phyloP scores from a whole-genome alignment of 2,797 vertebrate genomes.

The Gymnoscopelus microlampas region DNA sequence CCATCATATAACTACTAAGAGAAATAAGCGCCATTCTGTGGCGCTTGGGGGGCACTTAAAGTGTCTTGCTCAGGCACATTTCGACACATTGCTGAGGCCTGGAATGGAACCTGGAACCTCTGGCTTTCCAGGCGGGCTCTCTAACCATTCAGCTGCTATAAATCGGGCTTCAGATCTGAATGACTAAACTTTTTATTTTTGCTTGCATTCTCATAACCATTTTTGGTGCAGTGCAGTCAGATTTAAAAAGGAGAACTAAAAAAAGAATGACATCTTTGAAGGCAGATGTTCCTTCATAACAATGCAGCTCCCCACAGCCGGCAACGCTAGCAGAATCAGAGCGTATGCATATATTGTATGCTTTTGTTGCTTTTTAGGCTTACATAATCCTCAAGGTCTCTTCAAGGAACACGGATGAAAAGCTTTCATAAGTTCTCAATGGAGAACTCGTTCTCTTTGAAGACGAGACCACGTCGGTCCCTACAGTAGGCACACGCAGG shows the following conservation, averaged over 20 bases:
- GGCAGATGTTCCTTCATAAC: conserved; percentile 42
- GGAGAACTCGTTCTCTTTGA: conserved; percentile 62
- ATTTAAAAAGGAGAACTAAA: conserved; percentile 26
- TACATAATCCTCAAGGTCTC: conserved; percentile 66
- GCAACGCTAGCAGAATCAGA: conserved; percentile 59
- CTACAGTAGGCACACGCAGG: conserved; percentile 47
- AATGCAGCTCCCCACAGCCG: conserved; percentile 49
- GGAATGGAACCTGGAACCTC: no score
- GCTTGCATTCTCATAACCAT: background rate
- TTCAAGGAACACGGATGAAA: conserved; percentile 64
- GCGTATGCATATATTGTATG: conserved; percentile 55
- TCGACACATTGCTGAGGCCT: conserved; percentile 18
- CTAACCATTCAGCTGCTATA: no score
- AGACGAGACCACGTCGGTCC: conserved; percentile 43
- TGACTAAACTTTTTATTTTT: background rate
- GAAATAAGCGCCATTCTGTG: no score
- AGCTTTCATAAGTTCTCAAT: conserved; percentile 60
- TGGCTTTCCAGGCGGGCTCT: background rate
- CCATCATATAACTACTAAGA: no score
- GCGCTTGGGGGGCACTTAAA: no score
- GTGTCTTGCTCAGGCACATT: conserved; percentile 21
- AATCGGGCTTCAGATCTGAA: no score
- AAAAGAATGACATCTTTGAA: conserved; percentile 35
- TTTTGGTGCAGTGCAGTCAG: conserved; percentile 22
- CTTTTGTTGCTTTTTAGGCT: conserved; percentile 64